Percentiles rank a stretch among this genome's conserved stretches.
Conservation (phyloP, 2,888 invertebrate genomes). For the Silvanus unidentatus region DNA sequence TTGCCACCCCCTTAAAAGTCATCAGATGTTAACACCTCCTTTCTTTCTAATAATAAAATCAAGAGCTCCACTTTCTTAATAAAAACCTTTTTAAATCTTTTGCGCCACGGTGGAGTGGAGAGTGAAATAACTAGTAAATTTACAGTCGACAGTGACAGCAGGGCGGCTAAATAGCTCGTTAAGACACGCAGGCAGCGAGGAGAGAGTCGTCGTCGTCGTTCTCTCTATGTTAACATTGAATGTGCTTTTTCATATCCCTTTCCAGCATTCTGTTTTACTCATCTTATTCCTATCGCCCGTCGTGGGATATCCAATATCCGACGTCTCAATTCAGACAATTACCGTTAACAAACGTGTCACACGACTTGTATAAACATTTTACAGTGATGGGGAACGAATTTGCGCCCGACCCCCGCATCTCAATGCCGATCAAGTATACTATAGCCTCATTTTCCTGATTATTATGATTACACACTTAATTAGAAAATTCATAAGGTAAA, state of each 20-base stretch:
- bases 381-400: too few relatives aligned
- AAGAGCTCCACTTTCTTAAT: conserved; percentile 4
- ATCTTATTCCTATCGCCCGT: conserved; percentile 5
- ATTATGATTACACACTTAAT: not conserved
- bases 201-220: conserved; percentile 20
- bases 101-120: not conserved
- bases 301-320: conserved; percentile 24
- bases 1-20: conserved; percentile 8
- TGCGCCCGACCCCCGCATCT: too few relatives aligned
- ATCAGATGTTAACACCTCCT: not conserved
- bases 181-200: conserved; percentile 32
- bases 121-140: conserved; percentile 30
- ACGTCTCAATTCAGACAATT: conserved; percentile 19
- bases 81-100: conserved; percentile 3
- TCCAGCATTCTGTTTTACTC: conserved; percentile 9
- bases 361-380: not conserved
- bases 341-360: conserved; percentile 19
- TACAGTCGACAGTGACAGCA: conserved; percentile 31
- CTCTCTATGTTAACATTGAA: conserved; percentile 15
- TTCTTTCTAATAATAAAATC: not conserved
- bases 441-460: not conserved
- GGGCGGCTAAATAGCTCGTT: conserved; percentile 37
- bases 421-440: too few relatives aligned
- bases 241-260: conserved; percentile 26
- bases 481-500: conserved; percentile 3